A percentile compares a stretch with the other conserved stretches of the same genome.
These are phyloP conservation scores for Tryphoninae sp. DNA, from an alignment of 2,888 invertebrate genomes.

Conservation along the genomic window DNA sequence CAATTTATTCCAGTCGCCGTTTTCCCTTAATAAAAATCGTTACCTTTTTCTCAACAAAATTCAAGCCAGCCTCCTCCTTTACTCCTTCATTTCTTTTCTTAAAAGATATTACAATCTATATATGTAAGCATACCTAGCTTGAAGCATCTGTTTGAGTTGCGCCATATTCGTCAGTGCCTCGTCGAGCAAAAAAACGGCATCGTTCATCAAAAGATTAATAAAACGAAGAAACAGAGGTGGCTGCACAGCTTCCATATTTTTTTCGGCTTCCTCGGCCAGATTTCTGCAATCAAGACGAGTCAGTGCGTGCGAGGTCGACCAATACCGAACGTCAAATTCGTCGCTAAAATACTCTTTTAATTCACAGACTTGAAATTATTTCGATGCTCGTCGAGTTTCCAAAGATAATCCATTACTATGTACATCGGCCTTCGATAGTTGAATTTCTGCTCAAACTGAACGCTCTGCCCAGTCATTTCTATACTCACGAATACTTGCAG, in stretches of 20 bases:
- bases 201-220: slow-evolving; percentile 97
- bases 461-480: slow-evolving; percentile 98
- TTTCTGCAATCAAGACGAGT: slow-evolving; percentile 81
- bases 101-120: slow-evolving; percentile 18
- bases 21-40: slow-evolving; percentile 82
- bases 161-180: slow-evolving; percentile 95
- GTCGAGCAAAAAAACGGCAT: slow-evolving; percentile 96
- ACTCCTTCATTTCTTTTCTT: too few relatives aligned
- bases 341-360: background rate
- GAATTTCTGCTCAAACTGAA: slow-evolving; percentile 98
- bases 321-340: slow-evolving; percentile 3
- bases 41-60: slow-evolving; percentile 24
- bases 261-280: slow-evolving; percentile 90
- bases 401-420: slow-evolving; percentile 94
- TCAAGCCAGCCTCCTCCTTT: background rate
- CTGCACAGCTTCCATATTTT: slow-evolving; percentile 93
- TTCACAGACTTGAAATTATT: slow-evolving; percentile 87
- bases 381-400: slow-evolving; percentile 91
- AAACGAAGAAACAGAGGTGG: slow-evolving; percentile 97
- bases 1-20: slow-evolving; percentile 89
- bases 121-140: slow-evolving; percentile 84
- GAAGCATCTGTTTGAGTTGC: slow-evolving; percentile 91
- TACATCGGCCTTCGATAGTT: slow-evolving; percentile 98
- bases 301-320: background rate
- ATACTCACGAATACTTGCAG: slow-evolving; percentile 98